Conservation (phyloP, 2,888 invertebrate species). For the Dysmachus trigonus region DNA sequence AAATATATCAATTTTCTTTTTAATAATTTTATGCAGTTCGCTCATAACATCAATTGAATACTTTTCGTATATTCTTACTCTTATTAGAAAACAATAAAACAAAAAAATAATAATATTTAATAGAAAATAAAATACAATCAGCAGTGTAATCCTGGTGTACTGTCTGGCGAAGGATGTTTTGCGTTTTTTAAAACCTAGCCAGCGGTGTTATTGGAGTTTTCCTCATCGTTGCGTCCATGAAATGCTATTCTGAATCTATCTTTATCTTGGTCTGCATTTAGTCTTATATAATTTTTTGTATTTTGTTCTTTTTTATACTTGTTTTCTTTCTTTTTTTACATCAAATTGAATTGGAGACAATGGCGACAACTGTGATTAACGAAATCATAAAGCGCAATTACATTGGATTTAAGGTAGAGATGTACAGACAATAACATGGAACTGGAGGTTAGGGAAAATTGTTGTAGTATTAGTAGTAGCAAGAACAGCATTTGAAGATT, state of each 20-base stretch:
- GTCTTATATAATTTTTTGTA: neutral
- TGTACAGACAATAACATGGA: constrained; percentile 24
- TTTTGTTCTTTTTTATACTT: neutral
- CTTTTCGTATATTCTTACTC: constrained; percentile 23
- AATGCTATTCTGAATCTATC: neutral
- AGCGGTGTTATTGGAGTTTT: constrained; percentile 7
- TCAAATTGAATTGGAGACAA: constrained; percentile 7
- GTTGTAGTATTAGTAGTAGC: constrained; percentile 1
- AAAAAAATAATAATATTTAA: constrained; percentile 16
- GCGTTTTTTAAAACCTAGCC: constrained; percentile 4
- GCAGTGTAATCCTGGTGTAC: neutral
- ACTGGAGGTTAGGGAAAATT: constrained; percentile 17
- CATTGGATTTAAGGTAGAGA: constrained; percentile 28
- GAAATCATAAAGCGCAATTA: constrained; percentile 22
- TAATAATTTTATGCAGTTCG: neutral
- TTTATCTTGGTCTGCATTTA: neutral
- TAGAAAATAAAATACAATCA: constrained; percentile 24
- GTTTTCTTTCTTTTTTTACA: neutral
- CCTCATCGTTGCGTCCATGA: neutral
- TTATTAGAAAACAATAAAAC: constrained; percentile 15
- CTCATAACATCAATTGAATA: constrained; percentile 17
- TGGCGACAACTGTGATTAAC: neutral
- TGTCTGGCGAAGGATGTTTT: neutral
- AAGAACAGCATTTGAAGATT: constrained; percentile 28
- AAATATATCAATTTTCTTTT: constrained; percentile 7